Evolutionary conservation across 2,113 vertebrate genomes (phyloP).

Genomic region (Myrmecobius fasciatus): DNA sequence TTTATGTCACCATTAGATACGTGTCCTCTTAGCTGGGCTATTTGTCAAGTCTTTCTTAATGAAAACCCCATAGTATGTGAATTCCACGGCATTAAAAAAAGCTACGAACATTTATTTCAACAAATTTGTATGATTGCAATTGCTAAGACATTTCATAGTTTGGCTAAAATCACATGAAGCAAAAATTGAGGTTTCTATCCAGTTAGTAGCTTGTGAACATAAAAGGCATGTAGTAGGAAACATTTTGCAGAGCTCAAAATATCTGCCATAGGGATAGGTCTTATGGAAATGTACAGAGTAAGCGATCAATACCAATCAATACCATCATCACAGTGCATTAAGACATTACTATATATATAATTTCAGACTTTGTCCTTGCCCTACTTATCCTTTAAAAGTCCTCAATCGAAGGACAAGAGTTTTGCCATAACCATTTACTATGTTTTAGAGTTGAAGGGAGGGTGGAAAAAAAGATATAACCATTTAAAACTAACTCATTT

Average conservation of each 20-base stretch:
- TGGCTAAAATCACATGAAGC: conserved; percentile 21
- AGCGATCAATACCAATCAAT: conserved; percentile 73
- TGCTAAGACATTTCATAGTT: conserved; percentile 38
- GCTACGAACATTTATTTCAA: conserved; percentile 15
- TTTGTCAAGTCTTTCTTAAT: conserved; percentile 40
- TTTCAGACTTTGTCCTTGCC: conserved; percentile 11
- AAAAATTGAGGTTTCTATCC: conserved; percentile 41
- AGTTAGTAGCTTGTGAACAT: conserved; percentile 5
- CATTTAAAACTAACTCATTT: conserved; percentile 73
- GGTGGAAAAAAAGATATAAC: conserved; percentile 71
- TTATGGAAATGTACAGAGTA: conserved; percentile 63
- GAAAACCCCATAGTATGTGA: conserved; percentile 9
- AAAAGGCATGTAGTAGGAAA: conserved; percentile 28
- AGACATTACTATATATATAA: conserved; percentile 61
- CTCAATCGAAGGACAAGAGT: conserved; percentile 51
- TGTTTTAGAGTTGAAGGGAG: conserved; percentile 57
- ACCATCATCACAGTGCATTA: conserved; percentile 75
- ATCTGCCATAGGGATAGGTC: conserved; percentile 44
- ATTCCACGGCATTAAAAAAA: background rate
- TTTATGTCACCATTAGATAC: background rate
- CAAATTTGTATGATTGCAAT: background rate
- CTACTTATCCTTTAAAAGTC: conserved; percentile 65
- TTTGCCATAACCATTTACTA: conserved; percentile 8
- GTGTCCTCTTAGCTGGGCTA: conserved; percentile 40
- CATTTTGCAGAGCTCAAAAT: conserved; percentile 52